These are phyloP conservation scores for Acanthornis magna DNA, from an alignment of 2,797 vertebrate genomes.

Conservation along the genomic window DNA sequence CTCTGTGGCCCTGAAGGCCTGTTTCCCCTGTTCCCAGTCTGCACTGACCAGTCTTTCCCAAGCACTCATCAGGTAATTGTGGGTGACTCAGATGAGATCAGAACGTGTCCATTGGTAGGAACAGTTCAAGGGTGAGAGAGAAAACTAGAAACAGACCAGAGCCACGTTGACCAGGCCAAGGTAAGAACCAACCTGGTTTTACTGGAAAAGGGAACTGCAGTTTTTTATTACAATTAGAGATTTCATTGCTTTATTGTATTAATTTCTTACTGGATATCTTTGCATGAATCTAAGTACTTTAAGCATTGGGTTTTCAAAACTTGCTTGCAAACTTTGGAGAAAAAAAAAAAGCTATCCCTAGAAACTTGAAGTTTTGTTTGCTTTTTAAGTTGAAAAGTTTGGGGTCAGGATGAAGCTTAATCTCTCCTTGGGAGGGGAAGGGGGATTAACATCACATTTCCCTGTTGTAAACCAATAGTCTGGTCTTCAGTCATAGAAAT, in stretches of 20 bases:
- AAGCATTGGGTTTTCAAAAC: neutral
- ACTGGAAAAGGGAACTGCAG: neutral
- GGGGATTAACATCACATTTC: neutral
- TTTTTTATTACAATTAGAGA: rapidly evolving
- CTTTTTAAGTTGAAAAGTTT: neutral
- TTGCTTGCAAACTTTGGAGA: neutral
- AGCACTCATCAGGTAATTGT: neutral
- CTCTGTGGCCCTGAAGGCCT: neutral
- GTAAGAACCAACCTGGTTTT: neutral
- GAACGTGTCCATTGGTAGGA: neutral
- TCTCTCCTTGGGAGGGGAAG: neutral
- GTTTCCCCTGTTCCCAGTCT: neutral
- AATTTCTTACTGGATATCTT: neutral
- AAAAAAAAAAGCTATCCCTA: neutral
- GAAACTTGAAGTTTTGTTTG: neutral
- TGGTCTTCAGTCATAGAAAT: neutral
- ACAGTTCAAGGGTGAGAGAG: neutral
- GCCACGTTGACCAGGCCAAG: rapidly evolving
- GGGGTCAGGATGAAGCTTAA: neutral
- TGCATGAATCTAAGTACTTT: neutral
- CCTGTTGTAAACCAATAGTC: neutral
- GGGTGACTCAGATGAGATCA: neutral
- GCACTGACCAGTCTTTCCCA: neutral
- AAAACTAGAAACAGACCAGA: neutral
- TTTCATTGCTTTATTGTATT: neutral